These are phyloP conservation scores for Teleopsis dalmanni DNA, from an alignment of 1,140 invertebrate genomes.

Conservation along the genomic window DNA sequence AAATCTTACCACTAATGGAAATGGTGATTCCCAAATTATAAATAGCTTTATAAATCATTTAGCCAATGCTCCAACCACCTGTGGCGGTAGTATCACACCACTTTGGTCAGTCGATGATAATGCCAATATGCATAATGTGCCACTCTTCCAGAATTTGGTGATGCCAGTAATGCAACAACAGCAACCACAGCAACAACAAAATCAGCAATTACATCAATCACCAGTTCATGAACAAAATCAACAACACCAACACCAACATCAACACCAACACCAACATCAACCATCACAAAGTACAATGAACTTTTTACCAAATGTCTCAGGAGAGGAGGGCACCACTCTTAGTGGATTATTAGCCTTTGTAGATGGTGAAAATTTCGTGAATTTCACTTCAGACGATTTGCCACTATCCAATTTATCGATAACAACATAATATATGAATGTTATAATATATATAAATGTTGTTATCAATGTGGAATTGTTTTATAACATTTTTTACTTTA, in stretches of 20 bases:
- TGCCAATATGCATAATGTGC: neutral
- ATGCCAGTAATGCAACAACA: neutral
- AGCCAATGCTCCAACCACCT: neutral
- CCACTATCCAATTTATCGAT: constrained; percentile 3
- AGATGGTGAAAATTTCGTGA: neutral
- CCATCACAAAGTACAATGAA: too few species aligned
- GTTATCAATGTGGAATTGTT: too few species aligned
- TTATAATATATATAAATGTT: too few species aligned
- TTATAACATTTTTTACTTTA: too few species aligned
- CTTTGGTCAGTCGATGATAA: constrained; percentile 2
- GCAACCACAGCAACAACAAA: neutral
- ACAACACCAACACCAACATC: neutral
- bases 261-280: neutral
- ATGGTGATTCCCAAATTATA: too few species aligned
- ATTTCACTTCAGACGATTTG: constrained; percentile 1
- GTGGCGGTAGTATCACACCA: constrained; percentile 7
- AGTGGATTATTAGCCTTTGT: too few species aligned
- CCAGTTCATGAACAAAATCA: neutral
- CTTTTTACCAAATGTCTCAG: too few species aligned
- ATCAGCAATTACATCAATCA: neutral
- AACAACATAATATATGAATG: constrained; percentile 1
- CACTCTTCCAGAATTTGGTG: neutral
- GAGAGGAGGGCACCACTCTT: too few species aligned
- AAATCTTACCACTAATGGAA: too few species aligned
- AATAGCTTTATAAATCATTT: too few species aligned